Evolutionary conservation across 1,140 invertebrate genomes (phyloP).

Genomic region (Macrobrachium rosenbergii): DNA sequence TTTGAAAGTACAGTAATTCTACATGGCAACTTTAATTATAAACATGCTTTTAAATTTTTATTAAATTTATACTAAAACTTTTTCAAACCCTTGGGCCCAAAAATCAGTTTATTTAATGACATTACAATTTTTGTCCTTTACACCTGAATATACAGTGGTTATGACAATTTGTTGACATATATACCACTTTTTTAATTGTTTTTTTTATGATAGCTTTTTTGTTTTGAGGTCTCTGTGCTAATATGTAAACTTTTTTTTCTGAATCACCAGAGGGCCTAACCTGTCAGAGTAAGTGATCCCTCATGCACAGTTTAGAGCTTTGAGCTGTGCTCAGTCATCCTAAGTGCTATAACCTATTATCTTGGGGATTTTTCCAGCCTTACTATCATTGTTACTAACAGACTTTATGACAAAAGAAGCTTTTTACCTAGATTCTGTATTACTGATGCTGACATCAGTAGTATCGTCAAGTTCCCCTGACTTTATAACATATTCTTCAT

Average conservation of each 20-base stretch:
- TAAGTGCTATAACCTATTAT: slow-evolving; percentile 28
- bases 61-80: too few relatives aligned
- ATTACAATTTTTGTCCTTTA: too few relatives aligned
- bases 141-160: too few relatives aligned
- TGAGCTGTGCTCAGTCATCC: too few relatives aligned
- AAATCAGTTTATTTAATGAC: too few relatives aligned
- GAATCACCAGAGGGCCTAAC: slow-evolving; percentile 31
- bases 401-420: slow-evolving; percentile 97
- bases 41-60: too few relatives aligned
- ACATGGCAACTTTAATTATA: too few relatives aligned
- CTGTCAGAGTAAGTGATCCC: slow-evolving; percentile 38
- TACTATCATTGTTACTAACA: slow-evolving; percentile 93
- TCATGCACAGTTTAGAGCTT: not conserved
- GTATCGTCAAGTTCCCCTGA: too few relatives aligned
- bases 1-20: too few relatives aligned
- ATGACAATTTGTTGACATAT: too few relatives aligned
- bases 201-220: slow-evolving; percentile 7
- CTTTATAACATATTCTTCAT: not conserved
- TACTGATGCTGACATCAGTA: slow-evolving; percentile 9
- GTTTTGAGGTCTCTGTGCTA: slow-evolving; percentile 26
- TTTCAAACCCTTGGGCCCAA: too few relatives aligned
- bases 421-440: not conserved
- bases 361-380: slow-evolving; percentile 94
- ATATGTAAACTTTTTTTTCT: slow-evolving; percentile 28
- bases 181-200: too few relatives aligned